Conservation (phyloP, 2,113 vertebrate species). For the Taurulus bubalis region DNA sequence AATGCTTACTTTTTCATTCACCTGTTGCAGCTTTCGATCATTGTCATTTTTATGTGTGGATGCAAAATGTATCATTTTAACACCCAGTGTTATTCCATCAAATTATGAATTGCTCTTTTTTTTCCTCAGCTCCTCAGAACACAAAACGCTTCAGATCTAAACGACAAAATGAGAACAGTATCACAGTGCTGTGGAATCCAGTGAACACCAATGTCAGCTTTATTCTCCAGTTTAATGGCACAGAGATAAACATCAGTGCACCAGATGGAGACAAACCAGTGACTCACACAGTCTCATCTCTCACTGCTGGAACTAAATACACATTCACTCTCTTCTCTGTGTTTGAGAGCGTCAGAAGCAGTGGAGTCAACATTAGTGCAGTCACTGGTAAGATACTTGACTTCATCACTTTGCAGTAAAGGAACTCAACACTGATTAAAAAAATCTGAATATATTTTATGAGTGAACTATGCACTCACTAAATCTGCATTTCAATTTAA, state of each 20-base stretch:
- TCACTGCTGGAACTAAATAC: conserved; percentile 47
- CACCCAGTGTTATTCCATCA: too few species aligned
- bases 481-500: conserved; percentile 19
- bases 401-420: too few species aligned
- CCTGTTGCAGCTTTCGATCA: too few species aligned
- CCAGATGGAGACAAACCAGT: conserved; percentile 6
- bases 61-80: too few species aligned
- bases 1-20: too few species aligned
- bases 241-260: conserved; percentile 22
- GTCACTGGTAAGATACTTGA: not conserved
- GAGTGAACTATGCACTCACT: too few species aligned
- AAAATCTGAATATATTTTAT: too few species aligned
- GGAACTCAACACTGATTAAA: too few species aligned
- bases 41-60: too few species aligned
- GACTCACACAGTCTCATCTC: conserved; percentile 33
- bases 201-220: not conserved
- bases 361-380: conserved; percentile 25
- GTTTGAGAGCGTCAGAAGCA: conserved; percentile 24
- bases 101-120: too few species aligned
- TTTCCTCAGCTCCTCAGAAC: not conserved
- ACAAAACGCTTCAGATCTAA: not conserved
- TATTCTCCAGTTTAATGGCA: conserved; percentile 18
- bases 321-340: conserved; percentile 54
- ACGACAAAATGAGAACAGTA: conserved; percentile 6
- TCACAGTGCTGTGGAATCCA: conserved; percentile 37